Conservation (phyloP, 2,888 invertebrate genomes). For the Drosophila limbata region DNA sequence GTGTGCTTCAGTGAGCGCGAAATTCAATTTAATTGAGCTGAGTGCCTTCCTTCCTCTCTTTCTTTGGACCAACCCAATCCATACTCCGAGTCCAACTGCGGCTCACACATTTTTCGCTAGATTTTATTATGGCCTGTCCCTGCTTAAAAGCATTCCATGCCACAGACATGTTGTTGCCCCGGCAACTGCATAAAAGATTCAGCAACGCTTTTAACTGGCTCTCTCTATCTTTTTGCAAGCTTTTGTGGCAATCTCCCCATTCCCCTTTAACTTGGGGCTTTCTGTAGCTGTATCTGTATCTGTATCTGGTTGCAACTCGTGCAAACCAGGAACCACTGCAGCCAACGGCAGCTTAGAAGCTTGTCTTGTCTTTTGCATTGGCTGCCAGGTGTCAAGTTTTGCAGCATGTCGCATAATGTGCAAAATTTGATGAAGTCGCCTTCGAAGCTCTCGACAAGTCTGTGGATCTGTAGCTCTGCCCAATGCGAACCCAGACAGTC, state of each 20-base stretch:
- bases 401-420: conserved; percentile 81
- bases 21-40: conserved; percentile 83
- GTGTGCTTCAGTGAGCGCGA: conserved; percentile 82
- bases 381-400: conserved; percentile 76
- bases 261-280: background rate
- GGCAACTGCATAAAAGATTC: conserved; percentile 77
- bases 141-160: conserved; percentile 76
- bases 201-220: conserved; percentile 80
- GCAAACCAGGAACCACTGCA: conserved; percentile 25
- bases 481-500: conserved; percentile 14
- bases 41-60: conserved; percentile 54
- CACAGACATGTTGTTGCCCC: conserved; percentile 56
- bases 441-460: conserved; percentile 23
- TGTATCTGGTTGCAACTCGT: conserved; percentile 35
- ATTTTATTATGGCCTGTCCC: conserved; percentile 78
- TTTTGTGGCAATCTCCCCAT: conserved; percentile 22
- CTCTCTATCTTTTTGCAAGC: conserved; percentile 34
- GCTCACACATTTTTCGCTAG: conserved; percentile 76
- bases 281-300: conserved; percentile 10
- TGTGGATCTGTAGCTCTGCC: conserved; percentile 13
- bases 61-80: background rate
- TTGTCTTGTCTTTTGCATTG: conserved; percentile 58
- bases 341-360: conserved; percentile 45
- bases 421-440: conserved; percentile 81
- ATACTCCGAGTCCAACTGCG: conserved; percentile 4